phyloP scores from a whole-genome alignment of 2,113 vertebrate species.

The Rhagologus leucostigma region DNA sequence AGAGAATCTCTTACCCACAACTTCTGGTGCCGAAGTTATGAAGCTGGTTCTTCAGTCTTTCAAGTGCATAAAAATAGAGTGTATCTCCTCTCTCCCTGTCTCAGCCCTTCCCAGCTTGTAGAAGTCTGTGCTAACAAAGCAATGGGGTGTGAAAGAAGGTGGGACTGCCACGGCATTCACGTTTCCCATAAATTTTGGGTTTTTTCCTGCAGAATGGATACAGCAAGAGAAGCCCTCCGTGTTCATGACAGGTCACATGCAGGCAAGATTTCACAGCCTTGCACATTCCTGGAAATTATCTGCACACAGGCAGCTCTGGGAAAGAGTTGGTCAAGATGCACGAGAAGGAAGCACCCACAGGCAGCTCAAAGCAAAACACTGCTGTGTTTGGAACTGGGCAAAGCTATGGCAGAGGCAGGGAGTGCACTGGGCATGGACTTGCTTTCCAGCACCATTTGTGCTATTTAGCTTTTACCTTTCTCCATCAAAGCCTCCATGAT shows the following conservation, averaged over 20 bases:
- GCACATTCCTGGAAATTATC: neutral
- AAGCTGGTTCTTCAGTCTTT: neutral
- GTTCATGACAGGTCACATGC: neutral
- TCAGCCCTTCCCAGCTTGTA: neutral
- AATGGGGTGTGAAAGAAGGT: fast-evolving
- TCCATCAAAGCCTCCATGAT: neutral
- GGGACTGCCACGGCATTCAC: neutral
- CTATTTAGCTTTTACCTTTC: neutral
- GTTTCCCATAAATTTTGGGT: neutral
- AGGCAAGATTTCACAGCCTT: neutral
- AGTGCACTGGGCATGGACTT: neutral
- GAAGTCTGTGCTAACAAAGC: neutral
- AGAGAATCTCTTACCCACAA: neutral
- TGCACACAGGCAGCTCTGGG: neutral
- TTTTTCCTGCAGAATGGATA: neutral
- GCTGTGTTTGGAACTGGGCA: neutral
- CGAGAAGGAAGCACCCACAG: neutral
- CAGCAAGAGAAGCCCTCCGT: neutral
- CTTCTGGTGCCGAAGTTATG: neutral
- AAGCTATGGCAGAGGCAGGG: neutral
- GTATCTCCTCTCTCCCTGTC: neutral
- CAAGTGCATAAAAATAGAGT: neutral
- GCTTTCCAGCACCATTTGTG: neutral
- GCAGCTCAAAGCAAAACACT: neutral
- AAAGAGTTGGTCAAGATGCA: neutral